These are phyloP conservation scores for Mystacides longicornis DNA, from an alignment of 2,888 invertebrate species.

Conservation along the genomic window DNA sequence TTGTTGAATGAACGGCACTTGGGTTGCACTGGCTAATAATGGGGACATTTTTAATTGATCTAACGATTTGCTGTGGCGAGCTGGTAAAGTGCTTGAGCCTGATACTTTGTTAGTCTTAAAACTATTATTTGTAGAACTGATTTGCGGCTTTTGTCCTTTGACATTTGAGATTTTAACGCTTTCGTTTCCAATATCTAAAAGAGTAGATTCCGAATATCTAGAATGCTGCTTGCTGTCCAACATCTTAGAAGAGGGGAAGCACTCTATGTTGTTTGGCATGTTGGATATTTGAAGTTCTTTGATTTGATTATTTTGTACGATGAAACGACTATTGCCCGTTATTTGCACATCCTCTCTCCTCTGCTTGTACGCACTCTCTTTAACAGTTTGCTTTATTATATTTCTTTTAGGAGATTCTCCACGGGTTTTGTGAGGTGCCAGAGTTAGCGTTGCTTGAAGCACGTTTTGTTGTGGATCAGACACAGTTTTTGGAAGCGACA, in stretches of 20 bases:
- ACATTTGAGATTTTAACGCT: conserved; percentile 2
- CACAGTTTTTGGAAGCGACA: conserved; percentile 47
- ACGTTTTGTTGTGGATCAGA: conserved; percentile 50
- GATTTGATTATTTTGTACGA: conserved; percentile 49
- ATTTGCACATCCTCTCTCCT: conserved; percentile 38
- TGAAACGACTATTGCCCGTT: conserved; percentile 45
- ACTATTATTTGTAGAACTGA: conserved; percentile 32
- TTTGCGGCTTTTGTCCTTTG: conserved; percentile 16
- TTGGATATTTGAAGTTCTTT: conserved; percentile 45
- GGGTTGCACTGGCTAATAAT: conserved; percentile 23
- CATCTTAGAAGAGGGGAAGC: conserved; percentile 44
- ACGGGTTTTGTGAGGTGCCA: conserved; percentile 51
- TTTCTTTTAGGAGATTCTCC: conserved; percentile 44
- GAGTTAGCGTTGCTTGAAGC: conserved; percentile 57
- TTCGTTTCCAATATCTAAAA: conserved; percentile 38
- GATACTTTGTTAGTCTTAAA: conserved; percentile 38
- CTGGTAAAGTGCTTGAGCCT: conserved; percentile 52
- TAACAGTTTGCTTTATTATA: conserved; percentile 41
- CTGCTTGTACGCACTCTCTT: conserved; percentile 20
- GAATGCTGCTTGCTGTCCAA: conserved; percentile 38
- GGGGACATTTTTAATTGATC: conserved; percentile 64
- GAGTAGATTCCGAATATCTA: conserved; percentile 53
- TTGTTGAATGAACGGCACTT: conserved; percentile 31
- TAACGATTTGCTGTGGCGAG: conserved; percentile 74
- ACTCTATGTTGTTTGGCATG: conserved; percentile 39